Evolutionary conservation across 2,797 vertebrate species (phyloP).

Genomic region (Chloroceryle amazona): DNA sequence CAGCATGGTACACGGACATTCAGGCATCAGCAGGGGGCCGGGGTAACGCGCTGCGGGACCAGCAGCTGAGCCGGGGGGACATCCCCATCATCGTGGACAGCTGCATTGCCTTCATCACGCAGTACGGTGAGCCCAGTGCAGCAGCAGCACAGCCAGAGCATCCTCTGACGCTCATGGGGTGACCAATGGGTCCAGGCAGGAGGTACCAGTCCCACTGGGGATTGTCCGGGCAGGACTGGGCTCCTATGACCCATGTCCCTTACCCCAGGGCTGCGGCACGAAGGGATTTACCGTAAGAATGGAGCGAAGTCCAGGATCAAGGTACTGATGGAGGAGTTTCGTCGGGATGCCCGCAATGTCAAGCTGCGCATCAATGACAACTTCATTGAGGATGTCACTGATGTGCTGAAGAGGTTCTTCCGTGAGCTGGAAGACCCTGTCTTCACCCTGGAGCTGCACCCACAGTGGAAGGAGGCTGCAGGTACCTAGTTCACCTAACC

Average conservation of each 20-base stretch:
- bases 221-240: background rate
- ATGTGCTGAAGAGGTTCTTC: constrained; percentile 97
- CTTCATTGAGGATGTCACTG: constrained; percentile 97
- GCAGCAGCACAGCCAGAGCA: fast-evolving
- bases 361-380: constrained; percentile 94
- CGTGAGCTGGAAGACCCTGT: constrained; percentile 93
- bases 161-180: fast-evolving
- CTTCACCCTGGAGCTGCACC: constrained; percentile 91
- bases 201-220: fast-evolving
- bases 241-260: background rate
- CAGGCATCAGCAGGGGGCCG: constrained; percentile 90
- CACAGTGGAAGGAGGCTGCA: constrained; percentile 92
- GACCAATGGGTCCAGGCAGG: fast-evolving
- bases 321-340: constrained; percentile 94
- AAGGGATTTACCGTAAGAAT: constrained; percentile 97
- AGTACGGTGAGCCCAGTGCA: constrained; percentile 87
- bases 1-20: constrained; percentile 90
- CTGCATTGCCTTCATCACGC: constrained; percentile 97
- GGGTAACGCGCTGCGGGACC: constrained; percentile 91
- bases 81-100: constrained; percentile 98
- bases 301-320: constrained; percentile 95
- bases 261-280: constrained; percentile 89
- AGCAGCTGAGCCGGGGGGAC: constrained; percentile 94
- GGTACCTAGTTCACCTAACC: constrained; percentile 76
- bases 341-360: constrained; percentile 93